These are phyloP conservation scores for Rachycentron canadum DNA, from an alignment of 2,797 vertebrate genomes.

Conservation along the genomic window DNA sequence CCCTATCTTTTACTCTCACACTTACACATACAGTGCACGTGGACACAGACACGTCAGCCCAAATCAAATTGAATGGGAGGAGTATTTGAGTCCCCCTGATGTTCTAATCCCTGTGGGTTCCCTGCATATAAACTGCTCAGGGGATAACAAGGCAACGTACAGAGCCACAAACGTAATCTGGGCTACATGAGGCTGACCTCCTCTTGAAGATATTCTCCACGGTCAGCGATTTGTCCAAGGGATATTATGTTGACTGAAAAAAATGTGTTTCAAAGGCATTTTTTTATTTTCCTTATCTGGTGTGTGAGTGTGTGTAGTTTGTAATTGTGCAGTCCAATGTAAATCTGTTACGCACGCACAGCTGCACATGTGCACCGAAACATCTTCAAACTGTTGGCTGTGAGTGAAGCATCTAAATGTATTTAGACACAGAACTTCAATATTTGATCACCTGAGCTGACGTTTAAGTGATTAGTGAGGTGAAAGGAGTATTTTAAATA, in stretches of 20 bases:
- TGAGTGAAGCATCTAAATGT: conserved; percentile 26
- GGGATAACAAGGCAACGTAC: conserved; percentile 27
- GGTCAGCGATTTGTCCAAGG: background rate
- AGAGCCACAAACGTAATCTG: conserved; percentile 35
- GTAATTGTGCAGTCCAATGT: background rate
- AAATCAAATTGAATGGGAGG: conserved; percentile 23
- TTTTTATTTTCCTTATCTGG: background rate
- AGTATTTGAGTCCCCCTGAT: conserved; percentile 9
- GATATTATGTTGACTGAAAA: background rate
- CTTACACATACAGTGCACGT: background rate
- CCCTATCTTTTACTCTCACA: conserved; percentile 6
- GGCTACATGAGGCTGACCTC: conserved; percentile 17
- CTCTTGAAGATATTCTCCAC: conserved; percentile 8
- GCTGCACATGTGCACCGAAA: conserved; percentile 12
- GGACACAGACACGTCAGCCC: conserved; percentile 9
- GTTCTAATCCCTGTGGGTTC: conserved; percentile 25
- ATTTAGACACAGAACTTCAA: conserved; percentile 58
- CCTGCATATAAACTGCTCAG: conserved; percentile 19
- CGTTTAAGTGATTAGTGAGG: conserved; percentile 45
- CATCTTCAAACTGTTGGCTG: conserved; percentile 12
- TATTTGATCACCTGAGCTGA: conserved; percentile 63
- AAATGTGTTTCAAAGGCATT: background rate
- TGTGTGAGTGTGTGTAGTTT: background rate
- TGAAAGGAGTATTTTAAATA: conserved; percentile 61
- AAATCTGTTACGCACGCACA: conserved; percentile 30